phyloP scores from a whole-genome alignment of 2,888 invertebrate genomes.

The Drosophila macrothrix region DNA sequence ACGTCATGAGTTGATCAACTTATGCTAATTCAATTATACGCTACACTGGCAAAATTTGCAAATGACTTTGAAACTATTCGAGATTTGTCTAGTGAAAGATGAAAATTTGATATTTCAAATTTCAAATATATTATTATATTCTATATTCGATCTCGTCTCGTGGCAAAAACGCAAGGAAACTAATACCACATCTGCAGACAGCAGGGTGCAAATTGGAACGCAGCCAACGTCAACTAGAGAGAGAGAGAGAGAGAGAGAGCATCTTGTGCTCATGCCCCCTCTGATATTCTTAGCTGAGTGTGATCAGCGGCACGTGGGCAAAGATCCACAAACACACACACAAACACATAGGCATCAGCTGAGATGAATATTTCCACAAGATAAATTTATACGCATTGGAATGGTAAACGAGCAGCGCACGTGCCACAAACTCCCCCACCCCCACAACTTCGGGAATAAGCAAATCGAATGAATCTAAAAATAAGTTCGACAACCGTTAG shows the following conservation, averaged over 20 bases:
- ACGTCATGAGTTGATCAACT: constrained; percentile 28
- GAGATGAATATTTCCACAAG: constrained; percentile 32
- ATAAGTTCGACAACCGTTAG: constrained; percentile 35
- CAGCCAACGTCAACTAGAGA: not conserved
- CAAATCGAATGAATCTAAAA: constrained; percentile 44
- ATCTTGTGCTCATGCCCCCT: not conserved
- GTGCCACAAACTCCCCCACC: constrained; percentile 1
- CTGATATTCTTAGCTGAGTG: constrained; percentile 15
- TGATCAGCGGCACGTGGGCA: constrained; percentile 69
- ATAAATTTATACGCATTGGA: constrained; percentile 27
- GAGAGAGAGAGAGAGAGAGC: constrained; percentile 2
- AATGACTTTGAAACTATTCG: not conserved
- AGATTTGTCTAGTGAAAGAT: not conserved
- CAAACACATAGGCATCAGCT: constrained; percentile 29
- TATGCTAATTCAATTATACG: constrained; percentile 27
- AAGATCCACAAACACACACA: constrained; percentile 16
- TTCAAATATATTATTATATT: not conserved
- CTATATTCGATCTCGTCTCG: not conserved
- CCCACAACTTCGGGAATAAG: constrained; percentile 24
- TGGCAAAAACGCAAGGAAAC: not conserved
- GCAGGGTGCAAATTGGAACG: not conserved
- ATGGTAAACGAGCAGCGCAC: constrained; percentile 19
- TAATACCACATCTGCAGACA: not conserved
- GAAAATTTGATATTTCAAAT: not conserved
- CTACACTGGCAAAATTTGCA: constrained; percentile 12